These are phyloP conservation scores for Malthinus flaveolus DNA, from an alignment of 2,888 invertebrate species.

Conservation along the genomic window DNA sequence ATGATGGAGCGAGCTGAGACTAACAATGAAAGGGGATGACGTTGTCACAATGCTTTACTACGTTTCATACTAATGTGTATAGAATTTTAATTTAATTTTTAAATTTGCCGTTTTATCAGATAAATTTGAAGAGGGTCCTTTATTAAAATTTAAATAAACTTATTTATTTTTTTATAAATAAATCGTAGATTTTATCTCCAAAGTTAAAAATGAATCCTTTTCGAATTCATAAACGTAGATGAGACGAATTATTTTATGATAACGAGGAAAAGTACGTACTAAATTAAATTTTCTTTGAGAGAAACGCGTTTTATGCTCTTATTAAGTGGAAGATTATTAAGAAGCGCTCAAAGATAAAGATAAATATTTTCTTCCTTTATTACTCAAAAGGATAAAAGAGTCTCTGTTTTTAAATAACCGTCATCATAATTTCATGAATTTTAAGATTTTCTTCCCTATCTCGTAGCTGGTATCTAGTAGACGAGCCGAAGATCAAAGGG, in stretches of 20 bases:
- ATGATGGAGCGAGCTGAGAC: conserved; percentile 29
- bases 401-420: conserved; percentile 18
- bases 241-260: too few relatives aligned
- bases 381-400: conserved; percentile 5
- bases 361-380: background rate
- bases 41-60: conserved; percentile 23
- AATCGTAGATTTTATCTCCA: too few relatives aligned
- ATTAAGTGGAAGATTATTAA: background rate
- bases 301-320: background rate
- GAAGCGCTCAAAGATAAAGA: too few relatives aligned
- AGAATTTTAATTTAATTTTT: conserved; percentile 18
- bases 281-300: conserved; percentile 4
- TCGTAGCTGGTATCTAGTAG: conserved; percentile 22
- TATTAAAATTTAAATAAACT: too few relatives aligned
- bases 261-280: background rate
- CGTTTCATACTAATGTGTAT: conserved; percentile 24
- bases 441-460: conserved; percentile 20
- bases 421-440: conserved; percentile 24
- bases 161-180: too few relatives aligned
- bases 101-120: too few relatives aligned
- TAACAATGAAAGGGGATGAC: conserved; percentile 30
- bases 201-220: too few relatives aligned
- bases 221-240: too few relatives aligned
- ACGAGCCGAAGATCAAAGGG: conserved; percentile 33
- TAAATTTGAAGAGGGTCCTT: too few relatives aligned